phyloP scores from a whole-genome alignment of 2,113 vertebrate species.

The Eulacestoma nigropectus region DNA sequence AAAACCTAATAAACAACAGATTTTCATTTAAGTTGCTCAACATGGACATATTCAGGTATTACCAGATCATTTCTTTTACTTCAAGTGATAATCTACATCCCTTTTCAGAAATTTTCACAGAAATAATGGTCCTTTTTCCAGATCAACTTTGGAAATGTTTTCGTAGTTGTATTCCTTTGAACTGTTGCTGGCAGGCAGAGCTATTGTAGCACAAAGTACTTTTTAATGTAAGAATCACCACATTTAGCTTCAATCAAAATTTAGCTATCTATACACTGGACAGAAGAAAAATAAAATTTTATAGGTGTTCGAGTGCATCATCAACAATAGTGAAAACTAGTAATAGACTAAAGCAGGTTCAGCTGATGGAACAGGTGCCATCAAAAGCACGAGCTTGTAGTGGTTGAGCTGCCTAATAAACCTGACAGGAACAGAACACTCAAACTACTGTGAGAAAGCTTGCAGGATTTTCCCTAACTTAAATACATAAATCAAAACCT shows the following conservation, averaged over 20 bases:
- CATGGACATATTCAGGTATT: background rate
- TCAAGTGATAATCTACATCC: background rate
- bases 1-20: background rate
- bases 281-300: background rate
- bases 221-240: background rate
- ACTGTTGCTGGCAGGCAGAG: background rate
- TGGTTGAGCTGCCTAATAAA: background rate
- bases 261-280: background rate
- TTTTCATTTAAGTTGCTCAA: background rate
- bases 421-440: background rate
- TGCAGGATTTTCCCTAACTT: background rate
- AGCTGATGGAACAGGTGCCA: background rate
- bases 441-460: background rate
- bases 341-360: background rate
- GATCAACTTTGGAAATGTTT: background rate
- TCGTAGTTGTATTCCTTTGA: background rate
- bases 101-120: background rate
- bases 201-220: background rate
- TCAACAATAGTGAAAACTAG: background rate
- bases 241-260: slow-evolving; percentile 15
- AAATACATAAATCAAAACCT: background rate
- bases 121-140: background rate
- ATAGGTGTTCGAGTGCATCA: background rate
- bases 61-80: background rate
- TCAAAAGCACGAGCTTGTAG: background rate